phyloP scores from a whole-genome alignment of 2,888 invertebrate species.

The Tineola bisselliella region DNA sequence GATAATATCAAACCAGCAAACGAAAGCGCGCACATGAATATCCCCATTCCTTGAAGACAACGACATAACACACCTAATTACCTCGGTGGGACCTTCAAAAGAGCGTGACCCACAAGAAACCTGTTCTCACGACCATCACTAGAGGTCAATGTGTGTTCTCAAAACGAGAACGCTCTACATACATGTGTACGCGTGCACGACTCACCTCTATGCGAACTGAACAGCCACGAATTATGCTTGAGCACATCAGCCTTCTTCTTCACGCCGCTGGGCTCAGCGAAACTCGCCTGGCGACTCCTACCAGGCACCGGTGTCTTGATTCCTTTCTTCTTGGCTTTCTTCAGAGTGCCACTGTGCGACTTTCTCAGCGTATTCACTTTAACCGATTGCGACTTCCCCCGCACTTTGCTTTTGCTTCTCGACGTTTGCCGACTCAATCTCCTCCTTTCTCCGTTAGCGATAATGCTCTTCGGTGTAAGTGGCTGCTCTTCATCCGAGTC shows the following conservation, averaged over 20 bases:
- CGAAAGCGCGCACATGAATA: no score
- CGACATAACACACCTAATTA: not conserved
- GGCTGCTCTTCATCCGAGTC: slow-evolving; percentile 50
- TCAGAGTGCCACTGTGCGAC: slow-evolving; percentile 56
- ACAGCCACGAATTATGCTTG: slow-evolving; percentile 55
- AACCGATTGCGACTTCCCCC: slow-evolving; percentile 56
- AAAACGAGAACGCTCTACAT: not conserved
- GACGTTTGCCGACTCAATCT: slow-evolving; percentile 56
- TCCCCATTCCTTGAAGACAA: no score
- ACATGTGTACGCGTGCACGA: not conserved
- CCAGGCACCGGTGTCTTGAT: slow-evolving; percentile 35
- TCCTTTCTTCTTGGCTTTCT: slow-evolving; percentile 54
- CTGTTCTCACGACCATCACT: not conserved
- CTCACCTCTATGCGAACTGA: slow-evolving; percentile 26
- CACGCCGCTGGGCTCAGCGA: slow-evolving; percentile 42
- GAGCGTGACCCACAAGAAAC: not conserved
- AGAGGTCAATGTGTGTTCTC: not conserved
- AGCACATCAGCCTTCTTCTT: slow-evolving; percentile 42
- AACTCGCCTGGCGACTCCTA: slow-evolving; percentile 53
- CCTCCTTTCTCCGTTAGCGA: slow-evolving; percentile 35
- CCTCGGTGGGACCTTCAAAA: not conserved
- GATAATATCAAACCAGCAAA: not conserved
- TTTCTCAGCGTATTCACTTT: slow-evolving; percentile 56
- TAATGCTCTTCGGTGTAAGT: slow-evolving; percentile 29
- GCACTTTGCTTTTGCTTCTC: slow-evolving; percentile 55